Evolutionary conservation across 2,888 invertebrate species (phyloP).

Genomic region (Cepaea hortensis): DNA sequence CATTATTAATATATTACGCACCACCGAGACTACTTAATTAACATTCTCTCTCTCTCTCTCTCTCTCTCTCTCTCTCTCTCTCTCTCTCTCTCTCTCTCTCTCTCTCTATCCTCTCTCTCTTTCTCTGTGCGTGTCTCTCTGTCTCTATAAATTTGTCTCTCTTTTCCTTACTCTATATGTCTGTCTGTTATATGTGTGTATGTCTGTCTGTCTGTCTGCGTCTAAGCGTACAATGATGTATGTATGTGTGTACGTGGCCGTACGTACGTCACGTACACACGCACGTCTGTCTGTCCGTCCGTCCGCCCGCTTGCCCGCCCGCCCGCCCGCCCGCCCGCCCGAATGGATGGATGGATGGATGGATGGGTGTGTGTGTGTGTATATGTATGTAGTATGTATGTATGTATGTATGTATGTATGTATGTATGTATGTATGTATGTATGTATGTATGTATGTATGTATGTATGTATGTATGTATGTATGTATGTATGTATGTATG

Average conservation of each 20-base stretch:
- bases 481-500: slow-evolving; percentile 42
- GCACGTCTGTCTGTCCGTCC: not conserved
- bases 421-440: slow-evolving; percentile 26
- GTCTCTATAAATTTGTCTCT: no score
- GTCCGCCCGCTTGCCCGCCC: no score
- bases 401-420: slow-evolving; percentile 24
- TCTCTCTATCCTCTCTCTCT: no score
- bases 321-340: no score
- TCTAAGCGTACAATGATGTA: not conserved
- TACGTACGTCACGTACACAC: not conserved
- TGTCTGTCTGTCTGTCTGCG: not conserved
- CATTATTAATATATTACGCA: no score
- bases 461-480: slow-evolving; percentile 42
- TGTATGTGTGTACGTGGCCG: not conserved
- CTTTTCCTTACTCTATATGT: not conserved
- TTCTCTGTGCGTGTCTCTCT: no score
- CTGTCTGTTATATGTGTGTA: not conserved
- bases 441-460: slow-evolving; percentile 31
- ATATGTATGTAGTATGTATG: slow-evolving; percentile 21
- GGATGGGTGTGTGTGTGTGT: slow-evolving; percentile 8
- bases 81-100: no score
- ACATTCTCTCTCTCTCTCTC: no score
- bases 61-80: no score
- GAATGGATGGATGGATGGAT: not conserved
- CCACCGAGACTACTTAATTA: no score